These are phyloP conservation scores for Silurus asotus DNA, from an alignment of 2,113 vertebrate genomes.

Conservation along the genomic window DNA sequence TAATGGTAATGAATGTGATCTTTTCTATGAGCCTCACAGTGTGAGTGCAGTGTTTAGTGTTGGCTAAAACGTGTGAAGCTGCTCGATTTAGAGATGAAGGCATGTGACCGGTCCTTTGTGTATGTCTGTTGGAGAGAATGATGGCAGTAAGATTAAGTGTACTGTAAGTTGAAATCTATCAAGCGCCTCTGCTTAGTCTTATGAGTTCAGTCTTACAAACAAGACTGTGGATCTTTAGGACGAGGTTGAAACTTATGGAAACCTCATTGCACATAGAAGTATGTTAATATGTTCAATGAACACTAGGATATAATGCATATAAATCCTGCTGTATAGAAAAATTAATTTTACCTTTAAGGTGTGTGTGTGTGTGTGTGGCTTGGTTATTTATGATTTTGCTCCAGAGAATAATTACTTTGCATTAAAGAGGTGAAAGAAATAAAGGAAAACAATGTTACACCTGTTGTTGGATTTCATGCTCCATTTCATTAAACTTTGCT, in stretches of 20 bases:
- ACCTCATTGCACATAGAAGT: not conserved
- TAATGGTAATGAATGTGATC: too few relatives aligned
- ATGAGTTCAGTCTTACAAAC: not conserved
- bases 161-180: not conserved
- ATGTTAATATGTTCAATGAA: not conserved
- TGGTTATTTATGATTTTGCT: not conserved
- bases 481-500: constrained; percentile 29
- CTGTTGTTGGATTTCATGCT: constrained; percentile 30
- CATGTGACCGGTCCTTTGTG: not conserved
- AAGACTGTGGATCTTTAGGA: not conserved
- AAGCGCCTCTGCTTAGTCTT: not conserved
- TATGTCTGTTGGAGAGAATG: not conserved
- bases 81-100: not conserved
- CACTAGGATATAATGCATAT: not conserved
- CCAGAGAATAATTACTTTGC: not conserved
- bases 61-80: not conserved
- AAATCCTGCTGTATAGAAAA: not conserved
- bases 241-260: not conserved
- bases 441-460: constrained; percentile 11
- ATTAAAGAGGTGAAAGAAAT: constrained; percentile 4
- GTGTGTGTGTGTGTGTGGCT: not conserved
- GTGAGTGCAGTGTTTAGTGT: not conserved
- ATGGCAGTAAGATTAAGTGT: not conserved
- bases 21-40: not conserved
- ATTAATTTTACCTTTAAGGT: not conserved